Evolutionary conservation across 2,113 vertebrate species (phyloP), one percentile per base, ranked within the genome.

Genomic region (Cheilinus undulatus): DNA sequence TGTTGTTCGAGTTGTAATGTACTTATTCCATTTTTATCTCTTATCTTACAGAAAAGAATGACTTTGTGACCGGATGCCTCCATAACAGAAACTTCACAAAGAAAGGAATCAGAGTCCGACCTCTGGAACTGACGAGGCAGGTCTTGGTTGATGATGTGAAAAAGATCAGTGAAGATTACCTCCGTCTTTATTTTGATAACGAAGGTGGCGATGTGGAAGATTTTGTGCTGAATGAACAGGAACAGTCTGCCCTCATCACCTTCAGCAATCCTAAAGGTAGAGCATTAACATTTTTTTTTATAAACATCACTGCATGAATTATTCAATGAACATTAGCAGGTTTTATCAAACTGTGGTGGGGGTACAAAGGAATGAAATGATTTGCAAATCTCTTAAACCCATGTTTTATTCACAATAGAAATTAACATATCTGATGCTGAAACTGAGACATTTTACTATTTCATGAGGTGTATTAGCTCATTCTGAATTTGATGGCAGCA

Each of bases 111-210:
- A 89, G 73, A 43, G 90, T 93, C n/a, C 64, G 72, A 30, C 80
- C 75, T 59, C 92, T 99, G 46, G 95, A 96, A 80, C 36, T 28
- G 54, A 93, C 96, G 26, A 82, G 59, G 23, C 91, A 80, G 28
- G 46, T 96, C 56, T 78, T 85, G 22, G 92, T 92, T 62, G 96
- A 99, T 85, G 92, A 95, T 20, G 5, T 95, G 11, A 84, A 76
- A 48, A 67, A 84, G 51, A 60, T 77, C 0, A 34, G 61, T 28
- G 80, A 73, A 20, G 87, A 92, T 32, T 65, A 86, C 15, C 73
- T 99, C 14, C 27, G 36, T 0, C 3, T 95, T 19, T 96, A 94
- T 81, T 97, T 98, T 90, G 95, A 96, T 73, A 93, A 93, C 66
- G 92, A 75, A 10, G 95, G 91, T 0, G 89, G 65, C 3, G 71